Conservation (phyloP, 2,113 vertebrate species). For the Ptilorrhoa leucosticta region DNA sequence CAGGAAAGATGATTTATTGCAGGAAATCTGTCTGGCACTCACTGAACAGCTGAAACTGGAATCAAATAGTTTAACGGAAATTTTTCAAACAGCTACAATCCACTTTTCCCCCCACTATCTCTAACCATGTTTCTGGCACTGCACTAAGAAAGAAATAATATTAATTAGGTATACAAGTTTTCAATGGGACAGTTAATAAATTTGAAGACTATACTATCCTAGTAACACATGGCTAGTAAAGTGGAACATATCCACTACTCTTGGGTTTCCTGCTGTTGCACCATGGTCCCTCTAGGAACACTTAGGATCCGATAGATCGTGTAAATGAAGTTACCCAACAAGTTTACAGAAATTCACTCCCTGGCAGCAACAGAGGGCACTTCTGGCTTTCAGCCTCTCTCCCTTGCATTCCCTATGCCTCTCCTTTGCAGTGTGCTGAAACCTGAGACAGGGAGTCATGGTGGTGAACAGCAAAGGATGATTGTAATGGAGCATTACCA, state of each 20-base stretch:
- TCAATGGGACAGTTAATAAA: background rate
- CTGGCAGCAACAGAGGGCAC: rapidly evolving
- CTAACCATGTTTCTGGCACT: background rate
- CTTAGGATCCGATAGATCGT: background rate
- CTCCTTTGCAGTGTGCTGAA: background rate
- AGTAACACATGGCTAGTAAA: background rate
- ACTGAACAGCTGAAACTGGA: background rate
- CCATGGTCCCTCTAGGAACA: background rate
- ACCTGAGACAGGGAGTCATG: background rate
- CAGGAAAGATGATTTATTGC: background rate
- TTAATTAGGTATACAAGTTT: background rate
- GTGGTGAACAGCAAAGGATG: background rate
- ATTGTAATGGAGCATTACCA: background rate
- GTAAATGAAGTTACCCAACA: background rate
- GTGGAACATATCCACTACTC: background rate
- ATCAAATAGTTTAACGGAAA: background rate
- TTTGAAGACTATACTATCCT: background rate
- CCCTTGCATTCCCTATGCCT: background rate
- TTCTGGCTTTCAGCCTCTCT: background rate
- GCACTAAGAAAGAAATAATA: background rate
- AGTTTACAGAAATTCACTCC: background rate
- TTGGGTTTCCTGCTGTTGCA: background rate
- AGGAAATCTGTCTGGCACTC: background rate
- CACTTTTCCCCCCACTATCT: background rate
- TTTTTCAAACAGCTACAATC: background rate